phyloP scores from a whole-genome alignment of 2,888 invertebrate species.

The Lordiphosa fenestrarum region DNA sequence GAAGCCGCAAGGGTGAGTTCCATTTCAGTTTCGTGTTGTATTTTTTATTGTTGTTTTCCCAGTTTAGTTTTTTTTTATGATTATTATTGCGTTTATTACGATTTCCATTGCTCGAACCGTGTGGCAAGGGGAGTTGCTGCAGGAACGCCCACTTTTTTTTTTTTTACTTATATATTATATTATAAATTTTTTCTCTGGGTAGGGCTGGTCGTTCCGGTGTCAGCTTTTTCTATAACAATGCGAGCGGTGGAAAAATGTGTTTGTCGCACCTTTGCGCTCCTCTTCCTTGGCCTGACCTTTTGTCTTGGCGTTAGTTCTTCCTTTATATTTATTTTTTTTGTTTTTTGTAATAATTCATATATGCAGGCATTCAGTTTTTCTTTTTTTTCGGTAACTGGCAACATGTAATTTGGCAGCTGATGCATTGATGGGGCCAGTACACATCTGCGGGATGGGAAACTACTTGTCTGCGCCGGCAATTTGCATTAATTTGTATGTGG shows the following conservation, averaged over 20 bases:
- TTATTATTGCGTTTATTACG: conserved; percentile 67
- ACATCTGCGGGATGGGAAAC: not conserved
- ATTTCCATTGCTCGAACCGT: conserved; percentile 54
- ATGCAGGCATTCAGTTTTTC: not conserved
- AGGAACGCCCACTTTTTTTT: conserved; percentile 50
- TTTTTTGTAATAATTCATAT: conserved; percentile 31
- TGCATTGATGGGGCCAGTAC: conserved; percentile 32
- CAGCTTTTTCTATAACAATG: conserved; percentile 62
- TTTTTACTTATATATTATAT: conserved; percentile 15
- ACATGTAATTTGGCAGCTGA: conserved; percentile 47
- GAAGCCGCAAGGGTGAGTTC: conserved; percentile 29
- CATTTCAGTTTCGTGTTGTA: conserved; percentile 29
- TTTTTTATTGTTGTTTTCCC: conserved; percentile 47
- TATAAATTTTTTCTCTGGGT: conserved; percentile 17
- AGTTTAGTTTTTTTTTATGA: conserved; percentile 46
- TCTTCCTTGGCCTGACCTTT: conserved; percentile 14
- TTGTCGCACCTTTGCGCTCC: conserved; percentile 33
- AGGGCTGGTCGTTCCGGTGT: conserved; percentile 53
- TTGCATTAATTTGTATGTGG: conserved; percentile 33
- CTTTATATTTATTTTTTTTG: not conserved
- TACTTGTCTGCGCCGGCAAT: conserved; percentile 19
- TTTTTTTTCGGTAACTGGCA: conserved; percentile 22
- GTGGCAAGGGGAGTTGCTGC: conserved; percentile 52
- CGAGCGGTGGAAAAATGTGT: conserved; percentile 8
- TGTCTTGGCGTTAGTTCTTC: conserved; percentile 26